Evolutionary conservation across 2,888 invertebrate genomes (phyloP).

Genomic region (Chrysolina americana): DNA sequence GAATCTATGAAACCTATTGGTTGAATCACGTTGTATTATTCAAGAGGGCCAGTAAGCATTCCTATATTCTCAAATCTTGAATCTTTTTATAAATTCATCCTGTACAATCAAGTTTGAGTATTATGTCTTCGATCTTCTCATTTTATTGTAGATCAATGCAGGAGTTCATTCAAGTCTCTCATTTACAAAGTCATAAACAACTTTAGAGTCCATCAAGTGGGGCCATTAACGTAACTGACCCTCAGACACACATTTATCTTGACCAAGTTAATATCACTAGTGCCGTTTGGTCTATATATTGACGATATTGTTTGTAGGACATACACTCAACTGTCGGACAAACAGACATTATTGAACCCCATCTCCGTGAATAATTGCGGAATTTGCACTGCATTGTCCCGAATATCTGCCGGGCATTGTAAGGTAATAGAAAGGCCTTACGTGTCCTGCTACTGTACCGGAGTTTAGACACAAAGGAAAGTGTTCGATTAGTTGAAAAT

Average conservation of each 20-base stretch:
- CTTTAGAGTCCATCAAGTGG: background rate
- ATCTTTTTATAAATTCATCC: no score
- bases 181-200: background rate
- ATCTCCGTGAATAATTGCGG: conserved; percentile 2
- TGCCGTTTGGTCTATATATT: conserved; percentile 16
- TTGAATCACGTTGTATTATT: no score
- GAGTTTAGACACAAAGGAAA: conserved; percentile 15
- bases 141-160: background rate
- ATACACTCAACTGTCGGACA: conserved; percentile 14
- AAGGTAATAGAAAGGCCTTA: conserved; percentile 22
- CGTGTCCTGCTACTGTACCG: conserved; percentile 20
- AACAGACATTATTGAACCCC: conserved; percentile 19
- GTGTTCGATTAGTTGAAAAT: conserved; percentile 13
- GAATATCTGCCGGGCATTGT: conserved; percentile 23
- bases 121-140: no score
- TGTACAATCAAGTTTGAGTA: no score
- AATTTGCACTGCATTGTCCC: conserved; percentile 23
- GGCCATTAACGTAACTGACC: background rate
- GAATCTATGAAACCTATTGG: no score
- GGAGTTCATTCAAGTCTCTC: background rate
- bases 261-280: conserved; percentile 12
- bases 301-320: conserved; percentile 15
- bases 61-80: no score
- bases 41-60: no score
- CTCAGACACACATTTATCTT: conserved; percentile 7